Evolutionary conservation across 2,888 invertebrate species (phyloP), one percentile per base, ranked within the genome.

Genomic region (Limulus polyphemus): DNA sequence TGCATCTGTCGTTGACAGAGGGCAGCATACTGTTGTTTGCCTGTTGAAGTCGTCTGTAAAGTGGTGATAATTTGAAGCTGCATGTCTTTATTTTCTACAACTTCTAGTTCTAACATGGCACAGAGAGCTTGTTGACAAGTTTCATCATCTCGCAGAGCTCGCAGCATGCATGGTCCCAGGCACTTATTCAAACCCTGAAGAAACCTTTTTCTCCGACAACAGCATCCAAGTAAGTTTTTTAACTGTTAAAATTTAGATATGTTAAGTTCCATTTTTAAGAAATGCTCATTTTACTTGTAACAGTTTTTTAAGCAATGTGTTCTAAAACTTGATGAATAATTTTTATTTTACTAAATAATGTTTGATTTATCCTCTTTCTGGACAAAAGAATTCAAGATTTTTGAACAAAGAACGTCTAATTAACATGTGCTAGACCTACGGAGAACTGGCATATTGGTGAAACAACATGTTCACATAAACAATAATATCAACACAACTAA

Each of bases 71-170:
- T 84, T 77, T 86, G 87, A 68, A 85, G 76, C 69, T 77, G 77
- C 65, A 78, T 74, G 69, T 81, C 81, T 63, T 78, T 78, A 64
- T 79, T 80, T 48, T 81, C 79, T 32, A 84, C 74, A 47, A 88
- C 79, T 71, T 86, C 84, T 83, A 86, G 84, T 76, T 88, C 88
- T 65, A 88, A 77, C 83, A 88, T 85, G 58, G 86, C 79, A 75
- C 87, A 86, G 59, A 88, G 78, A 0, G 84, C 83, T 75, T 87
- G 82, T 72, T 84, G 80, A 1, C 61, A 65, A 46, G 61, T 69
- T 52, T 73, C 70, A 67, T 75, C 75, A 72, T 84, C 86, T 65
- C 86, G 79, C 65, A 88, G 78, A 1, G 86, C 86, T 68, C 87
- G 79, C 67, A 87, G 76, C 75, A 87, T 81, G 69, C 86, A 85